phyloP scores from a whole-genome alignment of 2,113 vertebrate genomes.

The Jaculus jaculus region DNA sequence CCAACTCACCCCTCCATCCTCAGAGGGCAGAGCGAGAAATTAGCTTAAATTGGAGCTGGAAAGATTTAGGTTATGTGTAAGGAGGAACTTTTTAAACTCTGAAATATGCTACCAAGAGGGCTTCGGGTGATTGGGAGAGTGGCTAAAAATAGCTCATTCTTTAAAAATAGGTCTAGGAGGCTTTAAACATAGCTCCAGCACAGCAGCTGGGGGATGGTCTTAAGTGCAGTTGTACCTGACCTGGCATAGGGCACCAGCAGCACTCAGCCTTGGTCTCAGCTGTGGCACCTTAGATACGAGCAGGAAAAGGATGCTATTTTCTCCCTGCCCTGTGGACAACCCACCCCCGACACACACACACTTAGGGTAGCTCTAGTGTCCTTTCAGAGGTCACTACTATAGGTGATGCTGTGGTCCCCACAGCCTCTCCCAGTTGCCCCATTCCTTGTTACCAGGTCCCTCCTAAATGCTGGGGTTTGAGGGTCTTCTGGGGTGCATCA shows the following conservation, averaged over 20 bases:
- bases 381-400: background rate
- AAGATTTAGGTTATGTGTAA: conserved; percentile 75
- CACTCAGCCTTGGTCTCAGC: background rate
- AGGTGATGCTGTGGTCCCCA: background rate
- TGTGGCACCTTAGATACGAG: fast-evolving
- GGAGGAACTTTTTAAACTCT: conserved; percentile 71
- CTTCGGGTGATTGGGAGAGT: conserved; percentile 58
- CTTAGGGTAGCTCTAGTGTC: background rate
- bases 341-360: too few relatives aligned
- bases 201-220: background rate
- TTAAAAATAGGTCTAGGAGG: conserved; percentile 72
- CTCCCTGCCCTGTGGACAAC: fast-evolving
- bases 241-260: background rate
- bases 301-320: background rate
- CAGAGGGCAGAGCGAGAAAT: conserved; percentile 67
- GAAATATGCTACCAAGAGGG: conserved; percentile 69
- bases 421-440: too few relatives aligned
- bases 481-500: fast-evolving
- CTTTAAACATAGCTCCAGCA: conserved; percentile 46
- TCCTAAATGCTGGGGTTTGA: background rate
- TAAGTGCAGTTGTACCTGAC: background rate
- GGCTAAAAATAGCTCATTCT: conserved; percentile 75
- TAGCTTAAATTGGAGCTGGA: conserved; percentile 61
- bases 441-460: background rate
- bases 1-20: background rate